These are phyloP conservation scores for Triplophysa bombifrons DNA, from an alignment of 2,797 vertebrate genomes.

Conservation along the genomic window DNA sequence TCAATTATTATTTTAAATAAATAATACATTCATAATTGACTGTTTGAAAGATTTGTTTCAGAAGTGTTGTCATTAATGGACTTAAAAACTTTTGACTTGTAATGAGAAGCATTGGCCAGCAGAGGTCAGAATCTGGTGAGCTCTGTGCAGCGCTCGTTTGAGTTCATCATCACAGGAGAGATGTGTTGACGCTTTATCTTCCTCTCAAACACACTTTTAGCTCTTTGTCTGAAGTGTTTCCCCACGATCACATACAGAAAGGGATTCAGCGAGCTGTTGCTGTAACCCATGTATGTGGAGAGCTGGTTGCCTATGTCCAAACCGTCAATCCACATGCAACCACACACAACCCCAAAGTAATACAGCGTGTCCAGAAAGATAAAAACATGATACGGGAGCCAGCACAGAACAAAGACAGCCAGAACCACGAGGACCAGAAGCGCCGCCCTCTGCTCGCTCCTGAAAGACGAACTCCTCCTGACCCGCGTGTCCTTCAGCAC, in stretches of 20 bases:
- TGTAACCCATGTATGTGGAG: conserved; percentile 75
- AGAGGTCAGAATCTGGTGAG: conserved; percentile 34
- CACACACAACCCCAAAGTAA: conserved; percentile 55
- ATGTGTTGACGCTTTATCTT: conserved; percentile 44
- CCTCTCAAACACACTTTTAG: conserved; percentile 69
- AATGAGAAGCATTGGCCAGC: conserved; percentile 24
- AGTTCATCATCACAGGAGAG: conserved; percentile 51
- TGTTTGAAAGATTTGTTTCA: background rate
- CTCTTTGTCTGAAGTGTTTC: conserved; percentile 85
- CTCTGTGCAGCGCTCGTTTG: conserved; percentile 58
- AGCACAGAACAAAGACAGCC: conserved; percentile 80
- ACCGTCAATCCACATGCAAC: conserved; percentile 64
- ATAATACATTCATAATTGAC: too few species aligned
- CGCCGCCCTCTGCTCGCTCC: conserved; percentile 79
- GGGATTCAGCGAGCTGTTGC: conserved; percentile 89
- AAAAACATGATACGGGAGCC: conserved; percentile 85
- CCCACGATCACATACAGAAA: conserved; percentile 89
- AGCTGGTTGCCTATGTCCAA: conserved; percentile 79
- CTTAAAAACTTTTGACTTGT: background rate
- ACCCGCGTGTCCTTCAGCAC: conserved; percentile 73
- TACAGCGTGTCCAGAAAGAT: conserved; percentile 80
- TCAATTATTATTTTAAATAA: too few species aligned
- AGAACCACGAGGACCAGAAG: conserved; percentile 80
- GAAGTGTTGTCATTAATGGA: background rate
- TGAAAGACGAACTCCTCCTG: conserved; percentile 67